Base-by-base conservation (phyloP, 1,140 invertebrate genomes). In the Bombyx mori region DNA sequence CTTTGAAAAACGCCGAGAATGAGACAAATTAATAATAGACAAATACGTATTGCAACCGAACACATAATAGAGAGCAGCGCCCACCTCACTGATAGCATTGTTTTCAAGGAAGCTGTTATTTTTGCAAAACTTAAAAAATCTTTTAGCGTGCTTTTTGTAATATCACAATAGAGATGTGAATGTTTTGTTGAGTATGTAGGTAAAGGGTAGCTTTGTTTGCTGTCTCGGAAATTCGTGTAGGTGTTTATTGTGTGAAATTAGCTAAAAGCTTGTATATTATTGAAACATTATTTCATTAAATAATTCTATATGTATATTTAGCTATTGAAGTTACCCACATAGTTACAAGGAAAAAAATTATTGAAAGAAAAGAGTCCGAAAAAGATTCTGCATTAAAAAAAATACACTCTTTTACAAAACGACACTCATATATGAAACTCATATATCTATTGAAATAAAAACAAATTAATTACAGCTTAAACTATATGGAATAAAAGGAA, bases 1-100 rank as follows among this genome's bases (percentile, higher is more conserved):
- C 53, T 78, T 75, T 74, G 62, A 73, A 66, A 62, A 62, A 51
- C 43, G 58, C 57, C 73, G 70, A 72, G 66, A 73, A 73, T 74
- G 72, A 65, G 68, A 75, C 63, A 65, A 26, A 59, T 64, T 61
- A 55, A 63, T 56, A 65, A 62, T 58, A 54, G 42, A 49, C 26
- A 44, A 42, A 35, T 35, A 35, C 26, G 26, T 45, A 47, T 9
- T 55, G 54, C 47, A 42, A 60, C 52, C 42, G 50, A 18, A 9
- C 42, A 5, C 44, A 78, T 66, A 79, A 79, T 69, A 55, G 69
- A 54, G 3, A 18, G 12, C 12, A 18, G 12, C 50, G 47, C 42
- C 63, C 59, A 69, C 54, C 61, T 62, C 52, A 63, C 61, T 59
- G 75, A 78, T 78, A 74, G 75, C 58, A 18, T 35, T 35, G 26